Evolutionary conservation across 2,113 vertebrate species (phyloP), one percentile per base, ranked within the genome.

Genomic region (Chionis minor): DNA sequence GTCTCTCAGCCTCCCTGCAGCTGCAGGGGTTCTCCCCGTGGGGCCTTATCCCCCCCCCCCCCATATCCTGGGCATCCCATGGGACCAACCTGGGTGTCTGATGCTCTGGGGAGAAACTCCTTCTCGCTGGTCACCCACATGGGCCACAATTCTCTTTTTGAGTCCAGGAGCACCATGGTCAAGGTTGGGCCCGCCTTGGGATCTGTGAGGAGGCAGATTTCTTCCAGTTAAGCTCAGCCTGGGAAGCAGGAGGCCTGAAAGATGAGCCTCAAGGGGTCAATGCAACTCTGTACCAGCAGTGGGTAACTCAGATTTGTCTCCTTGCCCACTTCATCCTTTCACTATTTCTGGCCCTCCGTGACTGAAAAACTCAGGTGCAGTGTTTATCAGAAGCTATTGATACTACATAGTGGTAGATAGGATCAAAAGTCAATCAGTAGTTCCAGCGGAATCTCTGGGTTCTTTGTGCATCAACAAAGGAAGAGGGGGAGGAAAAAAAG

Each of bases 71-170:
- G 38, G 27, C 33, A 28, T 67, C 51, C 69, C 0, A 0, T 58
- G 77, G 3, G 3, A 61, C 52, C 45, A 28, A 28, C 69, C 12
- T 18, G 28, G 21, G 27, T 71, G 47, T 54, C 56, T 2, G 6
- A 21, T 2, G 5, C 9, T 38, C 30, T 77, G 51, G 19, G 16
- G 6, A 83, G 40, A 80, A 83, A 61, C 40, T 69, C 26, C 18
- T 12, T 19, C 24, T 10, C 1, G 0, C 8, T 27, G 33, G 8
- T 54, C 0, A 0, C 20, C 33, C n/a, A 23, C 0, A 2, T 0
- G 0, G 38, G 12, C 26, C 0, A 0, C 51, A 70, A 13, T 63
- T 85, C 86, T 69, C 28, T 63, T 66, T 23, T 33, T 0, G 0
- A 79, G n/a, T 42, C 40, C 74, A 26, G 23, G 32, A 81, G 8